Conservation (phyloP, 2,113 vertebrate genomes). For the Tetraodon nigroviridis region DNA sequence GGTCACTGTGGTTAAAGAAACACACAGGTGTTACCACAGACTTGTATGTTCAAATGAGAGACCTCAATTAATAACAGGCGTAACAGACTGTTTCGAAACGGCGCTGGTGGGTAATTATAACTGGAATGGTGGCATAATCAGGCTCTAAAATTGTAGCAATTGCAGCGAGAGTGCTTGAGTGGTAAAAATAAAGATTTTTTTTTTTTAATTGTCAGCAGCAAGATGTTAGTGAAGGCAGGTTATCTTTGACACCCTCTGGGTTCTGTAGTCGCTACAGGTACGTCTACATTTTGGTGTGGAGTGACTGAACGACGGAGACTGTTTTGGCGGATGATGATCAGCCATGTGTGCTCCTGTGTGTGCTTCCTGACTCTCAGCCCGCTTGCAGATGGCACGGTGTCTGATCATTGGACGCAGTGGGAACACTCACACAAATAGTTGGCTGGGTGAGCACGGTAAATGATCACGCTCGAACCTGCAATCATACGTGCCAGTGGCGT, state of each 20-base stretch:
- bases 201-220: neutral
- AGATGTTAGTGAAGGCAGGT: neutral
- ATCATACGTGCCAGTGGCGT: neutral
- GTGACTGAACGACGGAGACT: conserved; percentile 20
- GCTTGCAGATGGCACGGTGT: conserved; percentile 72
- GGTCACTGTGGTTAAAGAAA: conserved; percentile 36
- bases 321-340: conserved; percentile 49
- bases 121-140: conserved; percentile 45
- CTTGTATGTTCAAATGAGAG: conserved; percentile 47
- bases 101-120: conserved; percentile 53
- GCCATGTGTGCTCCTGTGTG: conserved; percentile 72
- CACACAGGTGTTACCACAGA: conserved; percentile 43
- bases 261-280: neutral
- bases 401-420: conserved; percentile 56
- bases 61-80: conserved; percentile 52
- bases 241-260: no score
- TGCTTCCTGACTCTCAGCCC: conserved; percentile 77
- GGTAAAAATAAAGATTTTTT: no score
- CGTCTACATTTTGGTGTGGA: neutral
- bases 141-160: conserved; percentile 27
- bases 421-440: conserved; percentile 52
- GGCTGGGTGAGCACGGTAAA: conserved; percentile 49
- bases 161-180: conserved; percentile 4
- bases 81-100: conserved; percentile 55
- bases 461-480: conserved; percentile 20